These are phyloP conservation scores for Dipodomys stephensi DNA, from an alignment of 2,113 vertebrate genomes.

Conservation along the genomic window DNA sequence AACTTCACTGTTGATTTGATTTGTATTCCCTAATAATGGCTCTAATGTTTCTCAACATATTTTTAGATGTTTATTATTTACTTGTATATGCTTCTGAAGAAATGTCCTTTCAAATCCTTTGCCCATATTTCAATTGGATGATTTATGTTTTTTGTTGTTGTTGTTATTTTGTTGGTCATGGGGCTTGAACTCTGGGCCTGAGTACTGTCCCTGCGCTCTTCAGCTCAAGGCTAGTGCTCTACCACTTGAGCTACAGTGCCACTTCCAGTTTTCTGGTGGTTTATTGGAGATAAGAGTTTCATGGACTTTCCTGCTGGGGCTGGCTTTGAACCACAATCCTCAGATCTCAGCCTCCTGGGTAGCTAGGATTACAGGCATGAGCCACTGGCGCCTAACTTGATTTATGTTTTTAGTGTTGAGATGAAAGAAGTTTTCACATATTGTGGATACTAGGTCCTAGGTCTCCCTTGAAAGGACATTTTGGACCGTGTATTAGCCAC, in stretches of 20 bases:
- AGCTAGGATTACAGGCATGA: too few species aligned
- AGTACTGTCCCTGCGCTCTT: too few species aligned
- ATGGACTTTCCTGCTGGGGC: too few species aligned
- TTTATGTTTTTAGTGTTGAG: background rate
- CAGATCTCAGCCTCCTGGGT: too few species aligned
- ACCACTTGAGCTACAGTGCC: too few species aligned
- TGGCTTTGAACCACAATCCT: too few species aligned
- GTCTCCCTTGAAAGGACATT: background rate
- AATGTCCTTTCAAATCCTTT: background rate
- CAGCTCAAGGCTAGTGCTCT: too few species aligned
- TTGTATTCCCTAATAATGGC: background rate
- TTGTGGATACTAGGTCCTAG: background rate
- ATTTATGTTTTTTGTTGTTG: background rate
- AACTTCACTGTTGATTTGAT: background rate
- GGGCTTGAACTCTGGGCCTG: too few species aligned
- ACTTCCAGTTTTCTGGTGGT: too few species aligned
- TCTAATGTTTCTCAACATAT: background rate
- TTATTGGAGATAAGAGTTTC: too few species aligned
- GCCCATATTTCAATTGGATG: background rate
- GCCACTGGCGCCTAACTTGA: too few species aligned
- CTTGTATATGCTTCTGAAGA: background rate
- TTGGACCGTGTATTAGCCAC: background rate
- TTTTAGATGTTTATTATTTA: background rate
- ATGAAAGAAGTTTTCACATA: background rate
- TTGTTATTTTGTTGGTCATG: too few species aligned